These are phyloP conservation scores for Peromyscus melanophrys DNA, from an alignment of 2,797 vertebrate genomes.

Conservation along the genomic window DNA sequence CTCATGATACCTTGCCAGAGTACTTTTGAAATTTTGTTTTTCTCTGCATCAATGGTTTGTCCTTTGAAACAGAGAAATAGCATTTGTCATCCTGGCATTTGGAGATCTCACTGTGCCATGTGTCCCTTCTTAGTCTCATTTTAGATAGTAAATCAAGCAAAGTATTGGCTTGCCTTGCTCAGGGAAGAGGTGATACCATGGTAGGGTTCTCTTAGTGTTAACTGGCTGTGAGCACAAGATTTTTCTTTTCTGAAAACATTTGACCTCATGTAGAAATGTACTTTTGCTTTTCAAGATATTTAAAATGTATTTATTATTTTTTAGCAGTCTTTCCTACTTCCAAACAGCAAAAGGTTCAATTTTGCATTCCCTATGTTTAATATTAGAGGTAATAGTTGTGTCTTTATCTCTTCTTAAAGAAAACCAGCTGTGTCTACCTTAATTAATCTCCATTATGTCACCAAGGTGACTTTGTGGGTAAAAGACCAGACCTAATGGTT, in stretches of 20 bases:
- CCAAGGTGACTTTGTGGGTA: background rate
- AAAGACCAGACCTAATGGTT: background rate
- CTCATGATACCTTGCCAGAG: constrained; percentile 47
- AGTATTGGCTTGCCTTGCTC: constrained; percentile 52
- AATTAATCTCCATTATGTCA: background rate
- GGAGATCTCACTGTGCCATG: constrained; percentile 78
- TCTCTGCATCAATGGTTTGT: constrained; percentile 78
- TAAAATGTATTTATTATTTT: background rate
- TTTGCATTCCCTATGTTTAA: background rate
- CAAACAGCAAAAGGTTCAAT: background rate
- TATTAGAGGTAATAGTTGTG: background rate
- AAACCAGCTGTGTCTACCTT: background rate
- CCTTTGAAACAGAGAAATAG: constrained; percentile 79
- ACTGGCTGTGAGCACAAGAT: background rate
- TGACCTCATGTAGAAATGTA: background rate
- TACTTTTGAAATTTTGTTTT: constrained; percentile 81
- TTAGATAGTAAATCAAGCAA: constrained; percentile 84
- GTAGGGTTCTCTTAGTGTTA: background rate
- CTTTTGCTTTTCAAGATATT: background rate
- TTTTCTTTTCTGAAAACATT: constrained; percentile 16
- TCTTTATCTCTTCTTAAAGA: background rate
- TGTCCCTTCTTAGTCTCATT: constrained; percentile 79
- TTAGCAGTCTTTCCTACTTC: background rate
- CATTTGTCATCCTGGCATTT: constrained; percentile 83
- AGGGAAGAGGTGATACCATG: constrained; percentile 29